Conservation (phyloP, 2,113 vertebrate species). For the Origma solitaria region DNA sequence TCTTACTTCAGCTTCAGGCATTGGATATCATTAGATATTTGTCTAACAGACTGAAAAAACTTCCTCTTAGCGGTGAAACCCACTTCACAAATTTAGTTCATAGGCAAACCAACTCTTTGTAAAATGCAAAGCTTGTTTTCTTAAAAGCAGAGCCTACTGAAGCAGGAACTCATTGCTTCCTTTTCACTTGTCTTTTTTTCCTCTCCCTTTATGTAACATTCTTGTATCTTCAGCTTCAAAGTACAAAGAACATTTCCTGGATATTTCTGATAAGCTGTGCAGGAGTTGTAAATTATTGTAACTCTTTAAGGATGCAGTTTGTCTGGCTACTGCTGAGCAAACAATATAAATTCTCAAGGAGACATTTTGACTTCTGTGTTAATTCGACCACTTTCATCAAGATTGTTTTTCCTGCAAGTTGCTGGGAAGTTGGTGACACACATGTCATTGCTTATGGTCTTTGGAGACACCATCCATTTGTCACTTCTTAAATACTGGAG, state of each 20-base stretch:
- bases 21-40: not conserved
- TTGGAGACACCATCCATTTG: not conserved
- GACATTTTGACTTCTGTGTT: not conserved
- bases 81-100: not conserved
- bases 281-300: not conserved
- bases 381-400: not conserved
- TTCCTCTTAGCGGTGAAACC: conserved; percentile 1
- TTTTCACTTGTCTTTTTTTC: conserved; percentile 27
- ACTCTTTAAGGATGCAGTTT: not conserved
- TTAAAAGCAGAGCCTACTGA: not conserved
- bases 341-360: not conserved
- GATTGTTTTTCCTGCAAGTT: not conserved
- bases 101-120: not conserved
- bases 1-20: not conserved
- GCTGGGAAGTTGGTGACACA: not conserved
- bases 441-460: not conserved
- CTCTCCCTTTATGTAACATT: not conserved
- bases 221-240: not conserved
- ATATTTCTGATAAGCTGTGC: conserved; percentile 20
- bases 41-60: not conserved
- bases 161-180: conserved; percentile 36
- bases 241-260: not conserved
- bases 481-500: not conserved
- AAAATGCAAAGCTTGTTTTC: conserved; percentile 44
- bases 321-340: conserved; percentile 3